phyloP scores from a whole-genome alignment of 2,797 vertebrate species.

The Sebastes alutus region DNA sequence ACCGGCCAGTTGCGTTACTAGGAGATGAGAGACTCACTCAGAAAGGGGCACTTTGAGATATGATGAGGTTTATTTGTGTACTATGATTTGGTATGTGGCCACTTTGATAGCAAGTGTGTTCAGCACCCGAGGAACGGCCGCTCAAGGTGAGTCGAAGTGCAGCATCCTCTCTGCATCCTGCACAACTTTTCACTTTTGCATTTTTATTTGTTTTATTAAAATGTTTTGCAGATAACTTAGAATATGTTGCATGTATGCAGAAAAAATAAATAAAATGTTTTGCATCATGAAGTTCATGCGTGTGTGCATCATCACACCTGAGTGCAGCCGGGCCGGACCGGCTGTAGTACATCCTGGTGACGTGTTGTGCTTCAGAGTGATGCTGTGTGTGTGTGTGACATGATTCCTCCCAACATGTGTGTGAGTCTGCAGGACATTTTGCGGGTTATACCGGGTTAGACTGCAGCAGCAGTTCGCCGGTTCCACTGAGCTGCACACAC shows the following conservation, averaged over 20 bases:
- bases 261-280: constrained; percentile 5
- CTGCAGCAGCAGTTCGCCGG: not conserved
- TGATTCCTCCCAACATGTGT: constrained; percentile 9
- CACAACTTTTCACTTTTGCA: constrained; percentile 41
- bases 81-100: constrained; percentile 99
- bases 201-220: not conserved
- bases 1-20: constrained; percentile 73
- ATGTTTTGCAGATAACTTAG: constrained; percentile 11
- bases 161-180: constrained; percentile 11
- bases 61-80: constrained; percentile 93
- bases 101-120: constrained; percentile 99
- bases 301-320: constrained; percentile 54
- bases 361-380: too few species aligned
- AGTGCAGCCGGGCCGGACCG: not conserved
- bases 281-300: constrained; percentile 59
- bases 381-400: too few species aligned
- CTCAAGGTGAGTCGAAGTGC: constrained; percentile 98
- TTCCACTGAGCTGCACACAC: not conserved
- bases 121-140: constrained; percentile 93
- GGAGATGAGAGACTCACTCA: constrained; percentile 76
- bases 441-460: not conserved
- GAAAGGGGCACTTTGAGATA: constrained; percentile 87
- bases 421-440: constrained; percentile 16
- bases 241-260: not conserved
- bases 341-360: not conserved